Evolutionary conservation across 2,888 invertebrate species (phyloP).

Genomic region (Furcula furcula): DNA sequence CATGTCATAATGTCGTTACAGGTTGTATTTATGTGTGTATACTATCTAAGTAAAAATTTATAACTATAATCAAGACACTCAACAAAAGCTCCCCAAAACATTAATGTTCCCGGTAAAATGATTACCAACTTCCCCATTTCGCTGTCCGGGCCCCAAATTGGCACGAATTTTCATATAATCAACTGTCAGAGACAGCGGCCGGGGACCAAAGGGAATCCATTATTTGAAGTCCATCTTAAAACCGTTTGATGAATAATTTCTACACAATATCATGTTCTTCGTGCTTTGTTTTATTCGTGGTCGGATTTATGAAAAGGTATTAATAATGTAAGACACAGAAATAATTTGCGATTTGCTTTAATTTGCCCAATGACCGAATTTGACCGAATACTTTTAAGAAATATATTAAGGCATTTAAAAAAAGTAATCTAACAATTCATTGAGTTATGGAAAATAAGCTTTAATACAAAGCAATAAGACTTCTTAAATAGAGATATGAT

Average conservation of each 20-base stretch:
- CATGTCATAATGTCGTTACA: too few species aligned
- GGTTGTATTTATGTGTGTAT: too few species aligned
- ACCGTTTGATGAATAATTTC: conserved; percentile 35
- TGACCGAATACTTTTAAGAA: too few species aligned
- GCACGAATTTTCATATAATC: conserved; percentile 43
- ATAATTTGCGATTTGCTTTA: not conserved
- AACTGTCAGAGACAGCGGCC: conserved; percentile 39
- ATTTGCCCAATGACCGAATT: too few species aligned
- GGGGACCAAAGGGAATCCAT: conserved; percentile 35
- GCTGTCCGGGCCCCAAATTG: conserved; percentile 31
- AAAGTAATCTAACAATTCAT: too few species aligned
- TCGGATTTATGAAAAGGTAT: not conserved
- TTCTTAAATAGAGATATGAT: too few species aligned
- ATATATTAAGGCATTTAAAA: too few species aligned
- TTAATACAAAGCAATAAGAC: too few species aligned
- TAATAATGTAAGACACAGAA: not conserved
- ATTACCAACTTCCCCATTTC: conserved; percentile 22
- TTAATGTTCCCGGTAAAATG: conserved; percentile 1
- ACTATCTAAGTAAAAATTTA: too few species aligned
- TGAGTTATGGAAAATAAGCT: too few species aligned
- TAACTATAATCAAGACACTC: too few species aligned
- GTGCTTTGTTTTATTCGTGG: not conserved
- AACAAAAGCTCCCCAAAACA: not conserved
- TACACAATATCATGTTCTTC: conserved; percentile 23
- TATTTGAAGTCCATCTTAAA: conserved; percentile 42